Evolutionary conservation across 2,888 invertebrate genomes (phyloP).

Genomic region (Pteria penguin): DNA sequence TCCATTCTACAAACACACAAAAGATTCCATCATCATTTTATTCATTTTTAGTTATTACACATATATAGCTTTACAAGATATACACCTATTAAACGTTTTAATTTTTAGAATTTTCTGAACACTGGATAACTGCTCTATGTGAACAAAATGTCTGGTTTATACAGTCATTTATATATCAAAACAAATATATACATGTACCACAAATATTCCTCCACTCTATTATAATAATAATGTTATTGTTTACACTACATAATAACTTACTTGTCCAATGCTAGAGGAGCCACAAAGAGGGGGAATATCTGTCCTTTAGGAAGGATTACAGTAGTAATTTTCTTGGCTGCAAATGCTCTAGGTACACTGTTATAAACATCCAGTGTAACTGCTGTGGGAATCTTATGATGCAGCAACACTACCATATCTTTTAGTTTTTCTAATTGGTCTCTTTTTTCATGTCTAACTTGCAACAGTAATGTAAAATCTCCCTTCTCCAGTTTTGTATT

Average conservation of each 20-base stretch:
- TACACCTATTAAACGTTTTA: no score
- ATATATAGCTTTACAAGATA: no score
- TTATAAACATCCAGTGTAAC: constrained; percentile 89
- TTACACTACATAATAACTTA: constrained; percentile 81
- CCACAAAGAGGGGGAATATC: constrained; percentile 88
- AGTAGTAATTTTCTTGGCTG: constrained; percentile 87
- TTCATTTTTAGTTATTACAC: no score
- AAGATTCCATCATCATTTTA: no score
- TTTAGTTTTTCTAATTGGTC: constrained; percentile 91
- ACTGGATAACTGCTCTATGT: no score
- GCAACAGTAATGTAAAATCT: constrained; percentile 92
- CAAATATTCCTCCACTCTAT: no score
- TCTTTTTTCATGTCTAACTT: constrained; percentile 93
- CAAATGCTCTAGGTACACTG: constrained; percentile 85
- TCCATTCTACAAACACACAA: no score
- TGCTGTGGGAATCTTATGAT: constrained; percentile 87
- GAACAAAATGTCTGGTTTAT: no score
- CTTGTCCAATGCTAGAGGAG: constrained; percentile 91
- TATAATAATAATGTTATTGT: no score
- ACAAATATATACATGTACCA: no score
- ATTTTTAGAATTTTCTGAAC: no score
- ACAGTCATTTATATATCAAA: no score
- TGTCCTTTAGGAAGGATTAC: constrained; percentile 84
- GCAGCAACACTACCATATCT: constrained; percentile 86
- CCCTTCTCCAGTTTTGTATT: constrained; percentile 95